Conservation (phyloP, 2,888 invertebrate genomes). For the Microctonus aethiopoides region DNA sequence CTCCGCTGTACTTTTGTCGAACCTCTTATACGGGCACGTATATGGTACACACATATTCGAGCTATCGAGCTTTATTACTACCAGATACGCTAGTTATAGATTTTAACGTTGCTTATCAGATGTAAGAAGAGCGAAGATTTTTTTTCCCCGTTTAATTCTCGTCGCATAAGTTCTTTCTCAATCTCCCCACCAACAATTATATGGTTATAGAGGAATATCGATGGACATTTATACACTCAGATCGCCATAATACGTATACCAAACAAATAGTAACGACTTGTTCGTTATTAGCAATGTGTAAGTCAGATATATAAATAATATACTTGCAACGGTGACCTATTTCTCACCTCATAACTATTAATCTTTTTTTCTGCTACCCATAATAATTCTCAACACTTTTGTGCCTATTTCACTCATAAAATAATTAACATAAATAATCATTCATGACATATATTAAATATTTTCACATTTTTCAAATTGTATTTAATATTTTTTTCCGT, state of each 20-base stretch:
- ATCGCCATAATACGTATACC: background rate
- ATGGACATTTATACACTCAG: background rate
- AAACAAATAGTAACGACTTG: background rate
- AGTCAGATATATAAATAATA: constrained; percentile 1
- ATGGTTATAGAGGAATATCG: background rate
- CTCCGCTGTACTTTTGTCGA: constrained; percentile 40
- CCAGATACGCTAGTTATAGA: constrained; percentile 53
- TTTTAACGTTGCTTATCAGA: constrained; percentile 55
- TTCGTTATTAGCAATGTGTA: background rate
- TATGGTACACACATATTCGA: constrained; percentile 43
- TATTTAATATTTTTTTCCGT: no score
- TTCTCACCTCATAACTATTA: constrained; percentile 2
- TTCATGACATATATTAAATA: no score
- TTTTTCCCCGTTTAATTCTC: constrained; percentile 29
- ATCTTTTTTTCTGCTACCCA: background rate
- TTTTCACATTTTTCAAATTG: no score
- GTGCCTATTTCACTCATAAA: no score
- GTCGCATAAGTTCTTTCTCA: background rate
- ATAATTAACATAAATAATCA: no score
- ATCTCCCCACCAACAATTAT: background rate
- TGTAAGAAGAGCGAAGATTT: constrained; percentile 31
- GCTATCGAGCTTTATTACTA: constrained; percentile 51
- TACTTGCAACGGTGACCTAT: constrained; percentile 3
- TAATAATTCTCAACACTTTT: background rate
- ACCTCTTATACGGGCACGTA: constrained; percentile 52